phyloP scores from a whole-genome alignment of 2,888 invertebrate genomes.

The Eulithis prunata region DNA sequence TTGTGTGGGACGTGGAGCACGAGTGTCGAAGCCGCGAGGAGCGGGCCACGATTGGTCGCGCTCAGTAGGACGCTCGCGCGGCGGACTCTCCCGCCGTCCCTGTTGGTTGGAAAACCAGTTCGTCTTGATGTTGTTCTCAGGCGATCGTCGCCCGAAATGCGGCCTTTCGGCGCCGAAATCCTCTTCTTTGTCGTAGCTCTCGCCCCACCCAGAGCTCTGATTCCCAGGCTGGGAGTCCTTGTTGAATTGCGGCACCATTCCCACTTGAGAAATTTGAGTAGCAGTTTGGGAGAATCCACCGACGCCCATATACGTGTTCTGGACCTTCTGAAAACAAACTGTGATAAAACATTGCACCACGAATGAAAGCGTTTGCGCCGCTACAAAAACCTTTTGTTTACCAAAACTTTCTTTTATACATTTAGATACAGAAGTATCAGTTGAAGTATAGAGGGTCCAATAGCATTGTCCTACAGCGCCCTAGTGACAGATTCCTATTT shows the following conservation, averaged over 20 bases:
- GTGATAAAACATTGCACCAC: constrained; percentile 23
- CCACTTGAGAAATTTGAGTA: constrained; percentile 14
- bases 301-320: constrained; percentile 31
- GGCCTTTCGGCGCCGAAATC: constrained; percentile 12
- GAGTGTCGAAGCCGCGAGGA: not conserved
- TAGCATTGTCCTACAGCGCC: no score
- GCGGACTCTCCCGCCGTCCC: constrained; percentile 7
- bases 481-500: not conserved
- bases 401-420: no score
- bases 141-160: constrained; percentile 7
- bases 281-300: constrained; percentile 21
- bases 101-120: constrained; percentile 12
- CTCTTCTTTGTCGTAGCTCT: constrained; percentile 3
- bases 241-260: constrained; percentile 8
- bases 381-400: not conserved
- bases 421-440: not conserved
- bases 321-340: constrained; percentile 37
- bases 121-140: not conserved
- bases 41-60: constrained; percentile 8
- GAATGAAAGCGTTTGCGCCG: not conserved
- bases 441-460: no score
- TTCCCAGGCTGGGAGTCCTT: constrained; percentile 10
- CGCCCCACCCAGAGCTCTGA: constrained; percentile 10
- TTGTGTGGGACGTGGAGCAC: constrained; percentile 1
- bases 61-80: constrained; percentile 12